Percentiles rank a stretch among this genome's conserved stretches.
Evolutionary conservation across 2,888 invertebrate genomes (phyloP).

Genomic region (Pandemis corylana): DNA sequence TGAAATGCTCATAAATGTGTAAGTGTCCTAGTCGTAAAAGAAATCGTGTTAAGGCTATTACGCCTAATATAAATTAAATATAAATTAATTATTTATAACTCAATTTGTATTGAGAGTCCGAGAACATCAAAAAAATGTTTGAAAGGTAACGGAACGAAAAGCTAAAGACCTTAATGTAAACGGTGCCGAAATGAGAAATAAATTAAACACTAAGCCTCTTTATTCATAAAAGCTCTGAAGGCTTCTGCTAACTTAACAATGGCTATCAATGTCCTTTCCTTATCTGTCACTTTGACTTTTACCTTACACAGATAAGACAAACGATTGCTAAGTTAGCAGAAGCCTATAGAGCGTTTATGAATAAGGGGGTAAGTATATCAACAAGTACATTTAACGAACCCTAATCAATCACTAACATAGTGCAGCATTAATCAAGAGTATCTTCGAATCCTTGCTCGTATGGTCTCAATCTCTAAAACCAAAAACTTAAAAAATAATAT

Average conservation of each 20-base stretch:
- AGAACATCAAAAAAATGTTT: neutral
- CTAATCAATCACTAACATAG: neutral
- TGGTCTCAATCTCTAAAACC: constrained; percentile 13
- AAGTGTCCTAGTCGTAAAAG: constrained; percentile 37
- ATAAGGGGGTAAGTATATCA: neutral
- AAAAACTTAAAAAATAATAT: constrained; percentile 13
- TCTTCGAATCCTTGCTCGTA: neutral
- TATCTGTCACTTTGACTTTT: too few relatives aligned
- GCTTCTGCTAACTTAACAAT: too few relatives aligned
- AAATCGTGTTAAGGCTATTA: constrained; percentile 7
- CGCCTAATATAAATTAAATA: neutral
- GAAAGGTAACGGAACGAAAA: neutral
- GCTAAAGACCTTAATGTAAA: neutral
- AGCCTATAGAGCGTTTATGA: too few relatives aligned
- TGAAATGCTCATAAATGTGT: constrained; percentile 38
- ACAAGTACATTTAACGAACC: neutral
- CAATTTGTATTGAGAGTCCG: neutral
- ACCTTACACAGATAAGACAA: too few relatives aligned
- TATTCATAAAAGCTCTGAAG: too few relatives aligned
- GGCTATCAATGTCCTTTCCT: too few relatives aligned
- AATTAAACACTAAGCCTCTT: neutral
- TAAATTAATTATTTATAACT: neutral
- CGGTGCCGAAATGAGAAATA: neutral
- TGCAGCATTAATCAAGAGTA: neutral
- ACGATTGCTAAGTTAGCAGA: too few relatives aligned